Base-by-base conservation (phyloP, 2,888 invertebrate species). In the Volucella bombylans region DNA sequence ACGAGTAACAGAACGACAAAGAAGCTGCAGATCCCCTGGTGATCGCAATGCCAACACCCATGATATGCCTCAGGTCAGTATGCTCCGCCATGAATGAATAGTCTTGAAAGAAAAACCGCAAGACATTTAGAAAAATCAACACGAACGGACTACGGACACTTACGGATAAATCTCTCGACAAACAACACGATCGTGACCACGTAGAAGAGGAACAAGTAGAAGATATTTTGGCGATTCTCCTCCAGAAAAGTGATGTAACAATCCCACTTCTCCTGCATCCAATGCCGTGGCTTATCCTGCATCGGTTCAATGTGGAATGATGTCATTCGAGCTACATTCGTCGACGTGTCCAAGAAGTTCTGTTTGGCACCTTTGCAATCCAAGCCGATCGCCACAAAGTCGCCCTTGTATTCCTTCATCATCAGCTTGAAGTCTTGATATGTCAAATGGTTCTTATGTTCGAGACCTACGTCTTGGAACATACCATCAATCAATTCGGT, bases 41-140 rank as follows among this genome's bases (percentile, higher is more conserved):
- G 87, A 98, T 97, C 8, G 98, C 98, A 64, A 98, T 98, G 0
- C 98, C 98, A 1, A 97, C 97, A 1, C 98, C 98, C 98, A 99
- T 98, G 54, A 99, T 98, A 89, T 98, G 97, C 1, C 98, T 93
- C 87, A 99, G 92, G 91, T 99, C 98, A 31, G 97, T 95, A 91
- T 98, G 98, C 90, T 99, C 98, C 0, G 97, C 95, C 96, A 98
- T 97, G 91, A 98, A 98, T 0, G 98, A 97, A 90, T 98, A 98
- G 92, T 98, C 96, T 96, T 89, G 2, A 91, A 81, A 18, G 4
- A 14, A 12, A n/a, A 9, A n/a, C 14, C 2, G n/a, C n/a, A 47
- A 39, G 14, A 3, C 4, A 39, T 43, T 3, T 23, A 4, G 2
- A n/a, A 59, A 18, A 1, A 0, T 45, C 38, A 18, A 18, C 41